Base-by-base conservation (phyloP, 2,888 invertebrate species). In the Trissonchulus latispiculum region DNA sequence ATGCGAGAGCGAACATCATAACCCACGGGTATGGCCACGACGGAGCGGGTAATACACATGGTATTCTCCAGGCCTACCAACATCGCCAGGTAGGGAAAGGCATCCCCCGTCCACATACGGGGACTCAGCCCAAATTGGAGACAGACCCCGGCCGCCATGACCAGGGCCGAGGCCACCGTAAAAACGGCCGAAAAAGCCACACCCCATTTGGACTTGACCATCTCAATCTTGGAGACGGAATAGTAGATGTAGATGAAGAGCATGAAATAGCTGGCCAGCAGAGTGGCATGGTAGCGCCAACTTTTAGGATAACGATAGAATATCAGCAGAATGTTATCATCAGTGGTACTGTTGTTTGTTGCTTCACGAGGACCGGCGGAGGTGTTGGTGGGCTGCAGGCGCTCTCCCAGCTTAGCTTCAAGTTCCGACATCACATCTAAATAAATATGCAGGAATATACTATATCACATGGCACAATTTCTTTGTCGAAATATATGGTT, bases 31-130 rank as follows among this genome's bases (percentile, higher is more conserved):
- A 93, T 93, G 1, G 92, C 91, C 0, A 95, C 92, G 0, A 99
- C 94, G 79, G 95, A 94, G 83, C 84, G 83, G 0, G 81, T 81
- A 15, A 81, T 80, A 75, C 80, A 85, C 29, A 86, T 77, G 1
- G 84, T 83, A 78, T 86, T 86, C 85, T 97, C 97, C 71, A 97
- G 85, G 0, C 96, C 96, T 72, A 99, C 91, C 64, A 97, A 89
- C 75, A 96, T 90, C 0, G 95, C 93, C 75, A 99, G 86, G 84
- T 97, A 97, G 0, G 97, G 97, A 83, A 95, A 95, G 35, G 95
- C 85, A 83, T 93, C 94, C 82, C 93, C 92, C 37, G 79, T 78
- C 82, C 79, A 83, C 77, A 75, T 77, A 32, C 77, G 80, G 37
- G 84, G 82, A 71, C 80, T 82, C 66, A 84, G 75, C 32, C 83